Conservation (phyloP, 2,113 vertebrate genomes). For the Cavia aperea region DNA sequence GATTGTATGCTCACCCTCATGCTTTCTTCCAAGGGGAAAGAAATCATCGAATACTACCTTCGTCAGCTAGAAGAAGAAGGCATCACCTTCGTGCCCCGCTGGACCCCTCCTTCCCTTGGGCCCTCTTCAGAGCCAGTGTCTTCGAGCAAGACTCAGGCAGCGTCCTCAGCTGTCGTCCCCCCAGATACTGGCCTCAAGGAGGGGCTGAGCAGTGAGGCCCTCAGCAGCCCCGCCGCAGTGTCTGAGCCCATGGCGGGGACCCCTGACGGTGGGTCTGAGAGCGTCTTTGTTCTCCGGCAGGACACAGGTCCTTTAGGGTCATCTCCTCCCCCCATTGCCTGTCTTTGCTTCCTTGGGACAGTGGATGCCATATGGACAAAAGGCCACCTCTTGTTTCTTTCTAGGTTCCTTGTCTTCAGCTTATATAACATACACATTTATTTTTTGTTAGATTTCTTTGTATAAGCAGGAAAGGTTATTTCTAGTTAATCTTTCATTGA, state of each 20-base stretch:
- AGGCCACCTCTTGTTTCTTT: neutral
- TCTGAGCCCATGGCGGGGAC: constrained; percentile 77
- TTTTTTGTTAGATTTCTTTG: neutral
- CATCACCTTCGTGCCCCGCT: constrained; percentile 86
- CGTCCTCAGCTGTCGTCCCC: constrained; percentile 71
- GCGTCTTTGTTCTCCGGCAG: accelerated
- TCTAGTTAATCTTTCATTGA: neutral
- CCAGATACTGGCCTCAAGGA: constrained; percentile 75
- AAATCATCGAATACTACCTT: constrained; percentile 95
- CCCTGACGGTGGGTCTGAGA: constrained; percentile 78
- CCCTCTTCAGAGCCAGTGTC: constrained; percentile 67
- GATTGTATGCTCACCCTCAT: neutral
- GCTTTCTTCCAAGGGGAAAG: constrained; percentile 85
- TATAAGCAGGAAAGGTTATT: neutral
- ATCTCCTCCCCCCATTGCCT: neutral
- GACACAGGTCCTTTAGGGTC: accelerated
- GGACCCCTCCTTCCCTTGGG: constrained; percentile 75
- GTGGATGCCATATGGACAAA: accelerated
- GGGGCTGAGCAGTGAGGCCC: constrained; percentile 69
- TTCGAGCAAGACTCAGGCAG: constrained; percentile 53
- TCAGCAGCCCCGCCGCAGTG: constrained; percentile 70
- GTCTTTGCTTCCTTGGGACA: accelerated
- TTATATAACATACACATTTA: neutral
- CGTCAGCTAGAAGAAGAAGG: constrained; percentile 90
- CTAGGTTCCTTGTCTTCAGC: neutral